phyloP scores from a whole-genome alignment of 64 coral and sea anemone genomes.

The Montipora cactus region DNA sequence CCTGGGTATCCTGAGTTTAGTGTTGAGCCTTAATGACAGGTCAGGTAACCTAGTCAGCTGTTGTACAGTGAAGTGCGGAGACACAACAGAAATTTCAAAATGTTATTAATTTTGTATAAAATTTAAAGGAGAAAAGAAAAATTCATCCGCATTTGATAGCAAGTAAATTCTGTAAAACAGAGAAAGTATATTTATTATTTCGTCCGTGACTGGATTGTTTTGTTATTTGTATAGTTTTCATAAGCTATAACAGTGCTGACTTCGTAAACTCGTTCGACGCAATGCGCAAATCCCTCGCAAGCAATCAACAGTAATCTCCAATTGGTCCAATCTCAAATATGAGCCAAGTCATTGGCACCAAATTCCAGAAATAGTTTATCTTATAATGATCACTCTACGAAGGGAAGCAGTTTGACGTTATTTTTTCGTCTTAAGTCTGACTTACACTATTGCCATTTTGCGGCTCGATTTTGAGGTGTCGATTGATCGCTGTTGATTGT shows the following conservation, averaged over 20 bases:
- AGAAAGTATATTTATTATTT: slow-evolving; percentile 64
- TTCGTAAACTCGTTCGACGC: not conserved
- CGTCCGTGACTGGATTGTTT: slow-evolving; percentile 10
- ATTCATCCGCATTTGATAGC: slow-evolving; percentile 22
- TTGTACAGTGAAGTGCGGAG: slow-evolving; percentile 44
- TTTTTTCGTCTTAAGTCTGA: too few relatives aligned
- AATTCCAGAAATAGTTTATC: too few relatives aligned
- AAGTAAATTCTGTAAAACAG: slow-evolving; percentile 59
- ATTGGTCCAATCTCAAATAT: too few relatives aligned
- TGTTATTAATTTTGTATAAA: slow-evolving; percentile 61
- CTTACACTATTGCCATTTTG: too few relatives aligned
- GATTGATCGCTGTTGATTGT: too few relatives aligned
- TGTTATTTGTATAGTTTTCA: slow-evolving; percentile 33
- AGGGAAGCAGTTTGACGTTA: too few relatives aligned
- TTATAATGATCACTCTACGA: too few relatives aligned
- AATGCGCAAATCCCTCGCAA: not conserved
- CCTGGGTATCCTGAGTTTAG: not conserved
- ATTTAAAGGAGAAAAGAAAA: slow-evolving; percentile 49
- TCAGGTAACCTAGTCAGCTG: slow-evolving; percentile 30
- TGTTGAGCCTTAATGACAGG: slow-evolving; percentile 18
- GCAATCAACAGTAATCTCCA: not conserved
- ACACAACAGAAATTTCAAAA: slow-evolving; percentile 40
- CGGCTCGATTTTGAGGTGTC: too few relatives aligned
- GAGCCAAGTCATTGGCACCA: too few relatives aligned
- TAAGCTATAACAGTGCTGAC: not conserved